These are phyloP conservation scores for Parapristionchus giblindavisi DNA, from an alignment of 2,888 invertebrate species.

Conservation along the genomic window DNA sequence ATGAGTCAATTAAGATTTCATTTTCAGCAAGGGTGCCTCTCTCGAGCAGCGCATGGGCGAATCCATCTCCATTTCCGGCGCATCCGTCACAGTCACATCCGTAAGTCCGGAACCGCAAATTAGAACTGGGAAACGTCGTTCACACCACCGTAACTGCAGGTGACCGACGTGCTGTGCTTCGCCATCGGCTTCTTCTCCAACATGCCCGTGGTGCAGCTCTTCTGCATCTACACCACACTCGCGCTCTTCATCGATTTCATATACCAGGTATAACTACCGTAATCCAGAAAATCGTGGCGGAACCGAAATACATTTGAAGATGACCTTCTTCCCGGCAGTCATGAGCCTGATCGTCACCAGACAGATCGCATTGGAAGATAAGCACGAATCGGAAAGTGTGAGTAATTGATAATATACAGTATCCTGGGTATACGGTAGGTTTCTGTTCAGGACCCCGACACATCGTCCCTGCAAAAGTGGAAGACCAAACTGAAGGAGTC, in stretches of 20 bases:
- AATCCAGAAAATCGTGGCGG: background rate
- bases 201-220: conserved; percentile 66
- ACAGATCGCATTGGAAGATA: conserved; percentile 52
- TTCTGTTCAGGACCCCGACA: conserved; percentile 30
- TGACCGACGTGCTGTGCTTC: conserved; percentile 66
- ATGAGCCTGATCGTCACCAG: conserved; percentile 55
- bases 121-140: background rate
- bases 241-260: conserved; percentile 65
- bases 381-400: conserved; percentile 4
- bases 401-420: too few relatives aligned
- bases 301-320: too few relatives aligned
- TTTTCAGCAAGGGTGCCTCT: conserved; percentile 50
- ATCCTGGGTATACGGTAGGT: conserved; percentile 34
- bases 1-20: too few relatives aligned
- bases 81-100: conserved; percentile 58
- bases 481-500: conserved; percentile 43
- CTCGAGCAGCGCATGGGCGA: conserved; percentile 54
- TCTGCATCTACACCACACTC: conserved; percentile 65
- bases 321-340: conserved; percentile 66
- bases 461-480: conserved; percentile 40
- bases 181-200: conserved; percentile 66
- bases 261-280: conserved; percentile 53
- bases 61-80: conserved; percentile 54
- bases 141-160: background rate
- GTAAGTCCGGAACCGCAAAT: background rate